Percentiles rank a stretch among this genome's conserved stretches.
These are phyloP conservation scores for Plotosus lineatus DNA, from an alignment of 2,113 vertebrate genomes.

Conservation along the genomic window DNA sequence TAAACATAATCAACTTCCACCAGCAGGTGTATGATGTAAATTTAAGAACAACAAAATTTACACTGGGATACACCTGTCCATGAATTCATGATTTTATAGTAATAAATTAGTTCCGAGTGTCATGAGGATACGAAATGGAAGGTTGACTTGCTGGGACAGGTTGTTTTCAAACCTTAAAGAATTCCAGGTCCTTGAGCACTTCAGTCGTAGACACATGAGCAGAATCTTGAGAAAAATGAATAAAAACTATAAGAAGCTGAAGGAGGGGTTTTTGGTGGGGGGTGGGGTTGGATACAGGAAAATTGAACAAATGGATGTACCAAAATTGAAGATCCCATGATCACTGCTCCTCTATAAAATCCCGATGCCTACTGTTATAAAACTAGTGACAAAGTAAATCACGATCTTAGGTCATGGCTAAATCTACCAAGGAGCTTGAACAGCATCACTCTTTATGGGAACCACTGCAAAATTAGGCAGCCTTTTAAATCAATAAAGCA, in stretches of 20 bases:
- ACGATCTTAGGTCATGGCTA: constrained; percentile 9
- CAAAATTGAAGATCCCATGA: background rate
- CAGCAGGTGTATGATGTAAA: too few relatives aligned
- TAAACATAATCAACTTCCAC: too few relatives aligned
- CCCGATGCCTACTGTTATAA: background rate
- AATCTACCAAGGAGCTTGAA: constrained; percentile 14
- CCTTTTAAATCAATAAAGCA: constrained; percentile 34
- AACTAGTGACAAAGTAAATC: constrained; percentile 26
- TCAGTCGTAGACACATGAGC: too few relatives aligned
- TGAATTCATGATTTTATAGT: too few relatives aligned
- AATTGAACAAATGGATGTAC: constrained; percentile 16
- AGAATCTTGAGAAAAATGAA: too few relatives aligned
- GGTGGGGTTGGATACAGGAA: constrained; percentile 12
- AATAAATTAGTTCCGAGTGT: too few relatives aligned
- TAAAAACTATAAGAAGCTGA: constrained; percentile 14
- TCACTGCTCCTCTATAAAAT: background rate
- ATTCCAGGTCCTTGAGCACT: background rate
- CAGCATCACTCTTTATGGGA: constrained; percentile 20
- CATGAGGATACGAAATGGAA: too few relatives aligned
- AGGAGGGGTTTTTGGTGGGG: constrained; percentile 5
- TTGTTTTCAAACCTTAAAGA: too few relatives aligned
- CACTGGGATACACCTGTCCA: too few relatives aligned
- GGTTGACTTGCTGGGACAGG: too few relatives aligned
- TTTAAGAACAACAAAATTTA: too few relatives aligned
- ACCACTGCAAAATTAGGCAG: constrained; percentile 32